Base-by-base conservation (phyloP, 2,888 invertebrate species). In the Galerucella pusilla region DNA sequence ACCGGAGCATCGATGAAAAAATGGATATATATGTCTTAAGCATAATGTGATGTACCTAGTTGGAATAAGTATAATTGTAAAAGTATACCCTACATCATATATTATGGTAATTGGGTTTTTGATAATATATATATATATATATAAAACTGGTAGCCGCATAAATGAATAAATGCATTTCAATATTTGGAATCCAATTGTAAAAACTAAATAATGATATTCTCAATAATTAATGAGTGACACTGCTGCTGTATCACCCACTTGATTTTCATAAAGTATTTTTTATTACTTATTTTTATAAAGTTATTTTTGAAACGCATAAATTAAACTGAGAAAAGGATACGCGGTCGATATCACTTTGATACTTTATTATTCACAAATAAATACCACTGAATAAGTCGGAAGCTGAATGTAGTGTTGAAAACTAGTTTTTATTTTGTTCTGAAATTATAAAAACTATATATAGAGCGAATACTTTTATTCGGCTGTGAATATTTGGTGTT, bases 261-360 rank as follows among this genome's bases (percentile, higher is more conserved):
- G 3, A 57, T 20, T 57, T 20, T 57, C 54, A 54, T 16, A 54
- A n/a, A 54, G n/a, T n/a, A 54, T 54, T 54, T 20, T 20, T 20
- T 54, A 14, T 16, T 54, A n/a, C 54, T 14, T 54, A 54, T 54
- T 54, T 54, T 54, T 54, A 16, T 54, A 54, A 52, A 12, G 54
- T 6, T 54, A 54, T 54, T 54, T 54, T 54, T 54, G n/a, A 54
- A 54, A 14, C n/a, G 16, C 54, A n/a, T 54, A 54, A 54, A n/a
- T 54, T 54, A 14, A 7, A 46, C 46, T 46, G 46, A 11, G 11
- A 52, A 52, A 52, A 14, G n/a, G n/a, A 57, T 57, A 16, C 3
- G 10, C 57, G 20, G 57, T 20, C 20, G 7, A 57, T 57, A 57
- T 57, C 57, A 16, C 9, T 57, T 57, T 57, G 16, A 57, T 20